Evolutionary conservation across 2,113 vertebrate species (phyloP), one percentile per base, ranked within the genome.

Genomic region (Apaloderma vittatum): DNA sequence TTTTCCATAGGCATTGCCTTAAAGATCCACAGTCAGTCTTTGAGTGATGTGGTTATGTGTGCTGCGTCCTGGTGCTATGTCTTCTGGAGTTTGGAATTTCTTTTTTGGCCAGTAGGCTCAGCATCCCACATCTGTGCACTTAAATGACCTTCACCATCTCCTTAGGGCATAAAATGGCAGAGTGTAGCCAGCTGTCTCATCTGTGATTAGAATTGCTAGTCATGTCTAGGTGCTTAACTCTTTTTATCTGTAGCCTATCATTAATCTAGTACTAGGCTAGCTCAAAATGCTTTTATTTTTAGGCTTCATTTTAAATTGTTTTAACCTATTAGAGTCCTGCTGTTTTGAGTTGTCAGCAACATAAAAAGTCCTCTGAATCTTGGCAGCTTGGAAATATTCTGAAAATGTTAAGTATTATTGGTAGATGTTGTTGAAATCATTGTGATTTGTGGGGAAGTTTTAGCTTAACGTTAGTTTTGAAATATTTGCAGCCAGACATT

Each of bases 1-100:
- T 80, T 77, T 92, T 96, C 55, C 62, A 85, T 94, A 86, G 86
- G 48, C 83, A 84, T 78, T 95, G 79, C 59, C 52, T 52, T 88
- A 67, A 92, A 86, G 79, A 88, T 43, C 88, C 65, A 34, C 54
- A 86, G 66, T 90, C 62, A 57, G 34, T 90, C 43, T 48, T 52
- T 72, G 66, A 95, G 85, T 97, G 78, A 96, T 95, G 95, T 97
- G 95, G 92, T 95, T 94, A 57, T 37, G 13, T 72, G 29, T 92
- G 34, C 58, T 79, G 52, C 59, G 46, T 93, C 37, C 52, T 75
- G 26, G 61, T 93, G 48, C 74, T 95, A 6, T 1, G 0, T 90
- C 85, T 93, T 96, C 34, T 88, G 74, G 52, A 65, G 71, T 90
- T 65, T 27, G 40, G 66, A 88, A 79, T 92, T 78, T 75, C 22